phyloP scores from a whole-genome alignment of 2,113 vertebrate genomes.

The Trichechus manatus region DNA sequence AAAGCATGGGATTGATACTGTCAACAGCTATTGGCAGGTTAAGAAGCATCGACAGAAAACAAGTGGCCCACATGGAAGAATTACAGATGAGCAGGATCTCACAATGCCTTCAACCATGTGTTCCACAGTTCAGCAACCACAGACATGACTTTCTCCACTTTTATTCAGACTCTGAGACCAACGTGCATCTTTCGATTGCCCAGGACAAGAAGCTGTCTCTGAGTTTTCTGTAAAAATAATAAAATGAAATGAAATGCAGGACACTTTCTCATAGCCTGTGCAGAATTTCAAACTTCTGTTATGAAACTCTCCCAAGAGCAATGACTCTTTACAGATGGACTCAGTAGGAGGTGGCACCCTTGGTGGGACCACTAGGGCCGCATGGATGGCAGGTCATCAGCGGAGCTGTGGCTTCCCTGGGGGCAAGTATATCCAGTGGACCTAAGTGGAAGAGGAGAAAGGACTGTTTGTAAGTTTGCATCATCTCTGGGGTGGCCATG shows the following conservation, averaged over 20 bases:
- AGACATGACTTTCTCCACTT: rapidly evolving
- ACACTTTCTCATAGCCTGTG: rapidly evolving
- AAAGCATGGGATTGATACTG: rapidly evolving
- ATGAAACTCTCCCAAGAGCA: not conserved
- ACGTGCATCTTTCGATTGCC: not conserved
- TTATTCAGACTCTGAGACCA: not conserved
- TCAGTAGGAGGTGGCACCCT: not conserved
- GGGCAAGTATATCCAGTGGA: not conserved
- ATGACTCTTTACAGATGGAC: not conserved
- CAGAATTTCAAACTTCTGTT: not conserved
- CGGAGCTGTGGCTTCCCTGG: not conserved
- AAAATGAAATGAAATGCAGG: not conserved
- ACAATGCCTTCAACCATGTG: too few relatives aligned
- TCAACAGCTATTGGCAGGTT: rapidly evolving
- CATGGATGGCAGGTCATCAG: rapidly evolving
- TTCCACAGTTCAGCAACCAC: not conserved
- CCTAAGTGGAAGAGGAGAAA: rapidly evolving
- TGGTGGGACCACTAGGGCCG: rapidly evolving
- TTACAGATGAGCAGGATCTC: not conserved
- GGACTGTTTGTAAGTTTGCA: rapidly evolving
- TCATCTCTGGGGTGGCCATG: too few relatives aligned
- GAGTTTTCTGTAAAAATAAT: not conserved
- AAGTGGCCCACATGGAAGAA: rapidly evolving
- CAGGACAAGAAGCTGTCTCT: too few relatives aligned
- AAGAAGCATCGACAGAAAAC: rapidly evolving